A percentile compares a stretch with the other conserved stretches of the same genome.
These are phyloP conservation scores for Pentalonia nigronervosa DNA, from an alignment of 1,140 invertebrate genomes.

Conservation along the genomic window DNA sequence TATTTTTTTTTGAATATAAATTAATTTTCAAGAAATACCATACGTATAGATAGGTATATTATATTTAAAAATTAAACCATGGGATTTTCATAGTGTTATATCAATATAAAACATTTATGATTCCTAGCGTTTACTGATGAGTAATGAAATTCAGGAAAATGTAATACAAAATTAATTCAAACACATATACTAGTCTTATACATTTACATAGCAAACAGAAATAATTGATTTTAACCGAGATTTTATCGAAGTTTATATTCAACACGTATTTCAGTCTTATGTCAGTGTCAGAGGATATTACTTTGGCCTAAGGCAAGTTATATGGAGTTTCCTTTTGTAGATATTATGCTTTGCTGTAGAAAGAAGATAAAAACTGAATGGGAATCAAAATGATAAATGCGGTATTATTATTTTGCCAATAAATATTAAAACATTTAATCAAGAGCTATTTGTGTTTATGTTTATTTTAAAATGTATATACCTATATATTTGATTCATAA, in stretches of 20 bases:
- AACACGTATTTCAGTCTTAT: not conserved
- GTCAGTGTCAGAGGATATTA: not conserved
- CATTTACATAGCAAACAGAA: not conserved
- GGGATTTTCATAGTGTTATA: not conserved
- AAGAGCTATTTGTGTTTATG: not conserved
- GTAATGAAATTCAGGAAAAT: not conserved
- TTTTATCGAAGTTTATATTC: not conserved
- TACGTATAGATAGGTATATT: not conserved
- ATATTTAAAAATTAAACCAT: not conserved
- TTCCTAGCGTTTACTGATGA: not conserved
- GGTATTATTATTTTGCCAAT: not conserved
- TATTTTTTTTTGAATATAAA: not conserved
- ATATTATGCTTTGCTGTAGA: constrained; percentile 8
- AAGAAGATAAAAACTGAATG: not conserved
- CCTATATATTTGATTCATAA: not conserved
- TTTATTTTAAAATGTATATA: not conserved
- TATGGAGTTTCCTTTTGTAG: not conserved
- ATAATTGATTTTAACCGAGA: not conserved
- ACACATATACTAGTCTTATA: not conserved
- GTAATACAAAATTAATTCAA: not conserved
- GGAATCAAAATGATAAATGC: not conserved
- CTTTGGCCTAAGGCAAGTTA: not conserved
- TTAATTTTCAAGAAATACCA: not conserved
- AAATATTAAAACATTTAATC: not conserved
- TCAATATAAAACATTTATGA: not conserved